Percentiles rank a stretch among this genome's conserved stretches.
phyloP scores from a whole-genome alignment of 2,797 vertebrate genomes.

The Chaetophractus vellerosus region DNA sequence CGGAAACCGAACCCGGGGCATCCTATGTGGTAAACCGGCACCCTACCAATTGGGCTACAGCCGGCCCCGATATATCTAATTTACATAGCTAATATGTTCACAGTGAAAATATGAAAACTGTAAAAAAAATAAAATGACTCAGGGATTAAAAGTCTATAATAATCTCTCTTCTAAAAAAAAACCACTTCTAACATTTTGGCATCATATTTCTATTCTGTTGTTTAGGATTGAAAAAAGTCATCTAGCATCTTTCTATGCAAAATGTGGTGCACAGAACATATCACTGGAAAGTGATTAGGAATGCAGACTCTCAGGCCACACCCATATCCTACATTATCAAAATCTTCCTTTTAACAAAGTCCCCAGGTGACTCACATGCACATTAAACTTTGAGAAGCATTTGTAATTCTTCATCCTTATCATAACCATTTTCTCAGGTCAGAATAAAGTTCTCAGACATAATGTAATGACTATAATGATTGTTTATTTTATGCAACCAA shows the following conservation, averaged over 20 bases:
- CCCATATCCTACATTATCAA: not conserved
- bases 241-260: conserved; percentile 5
- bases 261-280: not conserved
- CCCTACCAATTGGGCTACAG: too few species aligned
- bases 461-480: not conserved
- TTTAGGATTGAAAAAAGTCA: conserved; percentile 43
- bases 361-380: conserved; percentile 5
- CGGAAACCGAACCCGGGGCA: too few species aligned
- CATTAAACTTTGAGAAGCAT: conserved; percentile 6
- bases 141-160: not conserved
- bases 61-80: not conserved
- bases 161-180: not conserved
- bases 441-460: conserved; percentile 58
- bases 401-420: conserved; percentile 45
- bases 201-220: conserved; percentile 7
- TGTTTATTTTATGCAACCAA: conserved; percentile 18
- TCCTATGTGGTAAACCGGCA: too few species aligned
- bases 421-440: conserved; percentile 52
- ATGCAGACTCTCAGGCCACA: not conserved
- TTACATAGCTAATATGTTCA: not conserved
- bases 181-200: conserved; percentile 6
- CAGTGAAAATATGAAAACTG: conserved; percentile 49
- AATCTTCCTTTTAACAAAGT: conserved; percentile 9
- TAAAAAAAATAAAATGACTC: conserved; percentile 18
- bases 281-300: conserved; percentile 13